Evolutionary conservation across 1,140 invertebrate genomes (phyloP).

Genomic region (Drosophila parvula): DNA sequence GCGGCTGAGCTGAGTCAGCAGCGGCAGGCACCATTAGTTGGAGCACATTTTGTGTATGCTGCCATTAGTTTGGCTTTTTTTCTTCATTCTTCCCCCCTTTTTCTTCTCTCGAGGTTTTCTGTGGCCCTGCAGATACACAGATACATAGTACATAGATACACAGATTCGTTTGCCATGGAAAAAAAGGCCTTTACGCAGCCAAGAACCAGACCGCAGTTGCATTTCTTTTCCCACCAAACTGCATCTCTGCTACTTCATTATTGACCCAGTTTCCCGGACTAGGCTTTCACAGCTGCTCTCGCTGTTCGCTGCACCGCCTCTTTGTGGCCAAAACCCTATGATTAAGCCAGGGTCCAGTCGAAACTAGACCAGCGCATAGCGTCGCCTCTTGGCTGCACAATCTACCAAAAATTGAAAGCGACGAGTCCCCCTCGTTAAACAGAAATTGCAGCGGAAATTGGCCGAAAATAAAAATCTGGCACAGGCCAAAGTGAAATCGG

Average conservation of each 20-base stretch:
- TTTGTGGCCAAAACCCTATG: conserved; percentile 37
- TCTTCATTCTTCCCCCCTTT: conserved; percentile 25
- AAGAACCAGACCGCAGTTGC: conserved; percentile 67
- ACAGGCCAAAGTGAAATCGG: conserved; percentile 46
- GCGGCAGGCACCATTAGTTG: conserved; percentile 74
- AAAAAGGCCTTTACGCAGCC: conserved; percentile 33
- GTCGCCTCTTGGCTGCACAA: conserved; percentile 19
- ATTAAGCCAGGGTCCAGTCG: conserved; percentile 36
- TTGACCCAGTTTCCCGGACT: conserved; percentile 64
- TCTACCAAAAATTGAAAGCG: conserved; percentile 52
- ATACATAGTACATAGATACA: conserved; percentile 1
- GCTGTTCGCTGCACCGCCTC: conserved; percentile 21
- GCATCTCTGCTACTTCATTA: conserved; percentile 40
- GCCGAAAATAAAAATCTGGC: conserved; percentile 34
- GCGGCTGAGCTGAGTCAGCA: conserved; percentile 67
- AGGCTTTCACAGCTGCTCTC: conserved; percentile 19
- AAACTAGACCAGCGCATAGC: conserved; percentile 17
- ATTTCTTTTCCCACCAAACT: conserved; percentile 55
- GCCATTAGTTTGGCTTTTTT: conserved; percentile 45
- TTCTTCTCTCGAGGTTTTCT: conserved; percentile 12
- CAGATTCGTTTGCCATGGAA: conserved; percentile 14
- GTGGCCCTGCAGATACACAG: conserved; percentile 35
- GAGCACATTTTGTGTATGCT: conserved; percentile 71
- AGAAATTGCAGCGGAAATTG: conserved; percentile 70
- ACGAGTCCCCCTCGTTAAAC: conserved; percentile 61